Conservation (phyloP, 2,888 invertebrate genomes). For the Eudasyphora cyanicolor region DNA sequence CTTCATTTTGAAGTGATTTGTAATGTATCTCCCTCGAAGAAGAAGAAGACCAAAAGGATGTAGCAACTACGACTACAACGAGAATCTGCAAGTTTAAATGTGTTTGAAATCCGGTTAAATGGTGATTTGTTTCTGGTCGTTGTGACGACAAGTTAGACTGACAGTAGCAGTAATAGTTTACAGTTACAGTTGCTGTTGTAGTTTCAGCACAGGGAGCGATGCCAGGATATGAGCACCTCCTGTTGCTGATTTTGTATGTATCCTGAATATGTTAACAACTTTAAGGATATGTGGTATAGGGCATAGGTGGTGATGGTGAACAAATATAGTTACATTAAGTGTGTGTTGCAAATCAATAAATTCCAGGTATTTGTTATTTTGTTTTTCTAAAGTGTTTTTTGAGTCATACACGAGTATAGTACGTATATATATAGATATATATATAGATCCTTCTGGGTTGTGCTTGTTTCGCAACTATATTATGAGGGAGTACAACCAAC, state of each 20-base stretch:
- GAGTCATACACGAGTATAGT: neutral
- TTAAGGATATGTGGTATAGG: neutral
- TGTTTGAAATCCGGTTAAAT: neutral
- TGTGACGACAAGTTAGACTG: neutral
- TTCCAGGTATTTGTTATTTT: constrained; percentile 12
- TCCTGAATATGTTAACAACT: constrained; percentile 1
- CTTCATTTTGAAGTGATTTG: neutral
- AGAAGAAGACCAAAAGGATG: constrained; percentile 2
- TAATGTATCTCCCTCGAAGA: neutral
- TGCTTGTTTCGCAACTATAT: neutral
- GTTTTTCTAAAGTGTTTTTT: neutral
- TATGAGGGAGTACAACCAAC: neutral
- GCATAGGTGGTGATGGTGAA: neutral
- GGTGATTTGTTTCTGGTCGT: neutral
- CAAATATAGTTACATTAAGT: constrained; percentile 13
- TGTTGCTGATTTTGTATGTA: neutral
- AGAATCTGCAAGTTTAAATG: neutral
- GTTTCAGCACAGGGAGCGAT: too few relatives aligned
- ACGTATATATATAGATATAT: neutral
- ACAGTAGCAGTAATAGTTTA: too few relatives aligned
- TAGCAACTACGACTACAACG: too few relatives aligned
- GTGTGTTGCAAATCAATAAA: constrained; percentile 28
- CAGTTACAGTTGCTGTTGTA: too few relatives aligned
- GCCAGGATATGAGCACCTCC: neutral
- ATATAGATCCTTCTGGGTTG: neutral